Conservation (phyloP, 2,888 invertebrate genomes). For the Phrixothrix hirtus region DNA sequence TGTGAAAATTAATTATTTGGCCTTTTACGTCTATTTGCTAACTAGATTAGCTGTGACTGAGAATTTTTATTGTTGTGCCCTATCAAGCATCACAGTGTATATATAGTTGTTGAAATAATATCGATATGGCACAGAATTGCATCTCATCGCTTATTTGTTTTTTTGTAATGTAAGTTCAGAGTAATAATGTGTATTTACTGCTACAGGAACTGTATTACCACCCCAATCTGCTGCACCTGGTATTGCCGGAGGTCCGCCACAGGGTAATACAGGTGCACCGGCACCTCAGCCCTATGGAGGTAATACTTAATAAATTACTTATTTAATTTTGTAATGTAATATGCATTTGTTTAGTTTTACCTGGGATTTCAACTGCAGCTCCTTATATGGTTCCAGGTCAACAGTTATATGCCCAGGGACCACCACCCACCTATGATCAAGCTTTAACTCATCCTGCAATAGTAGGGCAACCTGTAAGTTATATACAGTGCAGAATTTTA, state of each 20-base stretch:
- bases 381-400: constrained; percentile 59
- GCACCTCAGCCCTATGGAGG: constrained; percentile 58
- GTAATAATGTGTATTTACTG: constrained; percentile 15
- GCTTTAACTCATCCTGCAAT: constrained; percentile 65
- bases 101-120: constrained; percentile 24
- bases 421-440: constrained; percentile 72
- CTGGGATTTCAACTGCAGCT: constrained; percentile 51
- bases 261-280: constrained; percentile 56
- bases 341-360: constrained; percentile 45
- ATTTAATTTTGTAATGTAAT: neutral
- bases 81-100: constrained; percentile 23
- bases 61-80: constrained; percentile 27
- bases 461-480: constrained; percentile 57
- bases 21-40: constrained; percentile 18
- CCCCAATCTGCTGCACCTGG: constrained; percentile 63
- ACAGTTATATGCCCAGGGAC: constrained; percentile 70
- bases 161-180: constrained; percentile 3
- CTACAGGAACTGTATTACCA: constrained; percentile 59
- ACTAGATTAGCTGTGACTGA: constrained; percentile 22
- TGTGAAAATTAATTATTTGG: constrained; percentile 4
- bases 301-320: constrained; percentile 32
- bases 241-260: constrained; percentile 68
- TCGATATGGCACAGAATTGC: constrained; percentile 29
- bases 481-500: no score
- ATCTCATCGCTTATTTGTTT: constrained; percentile 29